phyloP scores from a whole-genome alignment of 1,140 invertebrate species.

The Holotrichia oblita region DNA sequence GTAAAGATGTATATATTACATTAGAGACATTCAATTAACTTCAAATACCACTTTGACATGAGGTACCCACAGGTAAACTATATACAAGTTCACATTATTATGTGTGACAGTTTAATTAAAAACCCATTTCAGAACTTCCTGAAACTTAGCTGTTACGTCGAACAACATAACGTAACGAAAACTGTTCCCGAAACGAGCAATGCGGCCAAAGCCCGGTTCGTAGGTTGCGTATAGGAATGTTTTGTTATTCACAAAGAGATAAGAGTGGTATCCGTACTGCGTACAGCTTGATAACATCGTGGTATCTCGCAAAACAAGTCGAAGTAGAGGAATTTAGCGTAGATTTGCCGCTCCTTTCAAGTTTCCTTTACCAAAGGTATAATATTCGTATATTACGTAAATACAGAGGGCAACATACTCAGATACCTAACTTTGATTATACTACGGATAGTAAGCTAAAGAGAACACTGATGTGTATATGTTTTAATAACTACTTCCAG shows the following conservation, averaged over 20 bases:
- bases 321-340: slow-evolving; percentile 34
- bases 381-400: background rate
- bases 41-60: slow-evolving; percentile 26
- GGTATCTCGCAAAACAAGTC: background rate
- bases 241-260: slow-evolving; percentile 29
- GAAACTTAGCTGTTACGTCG: background rate
- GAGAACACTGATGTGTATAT: background rate
- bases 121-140: slow-evolving; percentile 27
- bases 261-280: background rate
- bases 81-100: slow-evolving; percentile 17
- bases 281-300: background rate
- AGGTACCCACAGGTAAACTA: slow-evolving; percentile 25
- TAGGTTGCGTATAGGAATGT: slow-evolving; percentile 5
- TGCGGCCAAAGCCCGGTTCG: background rate
- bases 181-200: background rate
- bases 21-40: slow-evolving; percentile 6
- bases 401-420: background rate
- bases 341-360: slow-evolving; percentile 39
- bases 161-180: background rate
- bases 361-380: slow-evolving; percentile 21
- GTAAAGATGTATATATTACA: background rate
- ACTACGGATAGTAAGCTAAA: background rate
- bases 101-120: slow-evolving; percentile 28
- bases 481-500: background rate
- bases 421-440: background rate